A percentile compares a stretch with the other conserved stretches of the same genome.
phyloP scores from a whole-genome alignment of 2,797 vertebrate species.

The Pterois miles region DNA sequence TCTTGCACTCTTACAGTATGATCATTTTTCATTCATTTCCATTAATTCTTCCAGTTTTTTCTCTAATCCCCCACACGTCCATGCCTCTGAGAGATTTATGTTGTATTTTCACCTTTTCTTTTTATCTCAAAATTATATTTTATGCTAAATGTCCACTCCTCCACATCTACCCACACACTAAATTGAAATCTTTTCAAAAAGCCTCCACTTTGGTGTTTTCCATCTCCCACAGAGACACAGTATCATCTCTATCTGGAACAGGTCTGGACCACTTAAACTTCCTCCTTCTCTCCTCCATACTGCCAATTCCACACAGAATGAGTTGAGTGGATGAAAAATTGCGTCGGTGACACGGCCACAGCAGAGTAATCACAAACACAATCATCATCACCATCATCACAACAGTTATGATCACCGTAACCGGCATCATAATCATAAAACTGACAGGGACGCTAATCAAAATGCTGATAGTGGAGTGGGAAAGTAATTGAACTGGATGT shows the following conservation, averaged over 20 bases:
- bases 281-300: background rate
- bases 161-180: background rate
- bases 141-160: background rate
- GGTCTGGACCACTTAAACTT: background rate
- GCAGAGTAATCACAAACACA: slow-evolving; percentile 64
- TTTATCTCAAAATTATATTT: background rate
- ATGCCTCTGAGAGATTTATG: background rate
- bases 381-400: slow-evolving; percentile 65
- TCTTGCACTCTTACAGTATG: background rate
- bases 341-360: slow-evolving; percentile 26
- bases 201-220: background rate
- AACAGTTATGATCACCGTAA: slow-evolving; percentile 65
- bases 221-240: background rate
- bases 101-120: background rate
- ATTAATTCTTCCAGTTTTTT: background rate
- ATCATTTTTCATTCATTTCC: background rate
- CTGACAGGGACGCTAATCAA: slow-evolving; percentile 58
- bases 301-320: background rate
- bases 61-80: background rate
- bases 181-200: background rate
- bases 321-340: slow-evolving; percentile 35
- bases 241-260: background rate
- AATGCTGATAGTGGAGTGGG: slow-evolving; percentile 41
- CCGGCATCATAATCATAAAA: slow-evolving; percentile 62
- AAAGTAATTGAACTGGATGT: slow-evolving; percentile 58